Percentiles rank a stretch among this genome's conserved stretches.
Conservation (phyloP, 2,888 invertebrate genomes). For the Antheraea assamensis region DNA sequence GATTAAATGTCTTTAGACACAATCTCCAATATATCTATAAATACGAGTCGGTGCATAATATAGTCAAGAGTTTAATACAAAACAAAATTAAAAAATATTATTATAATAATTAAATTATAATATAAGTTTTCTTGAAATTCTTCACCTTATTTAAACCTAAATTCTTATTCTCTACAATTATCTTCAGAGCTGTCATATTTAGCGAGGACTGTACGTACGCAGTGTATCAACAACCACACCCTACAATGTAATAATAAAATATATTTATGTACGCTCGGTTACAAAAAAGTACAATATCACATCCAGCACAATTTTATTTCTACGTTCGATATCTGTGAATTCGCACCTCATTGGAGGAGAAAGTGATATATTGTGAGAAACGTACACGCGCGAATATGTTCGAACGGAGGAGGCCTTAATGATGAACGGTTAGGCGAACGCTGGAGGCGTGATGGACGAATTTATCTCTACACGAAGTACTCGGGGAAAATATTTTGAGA, state of each 20-base stretch:
- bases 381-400: neutral
- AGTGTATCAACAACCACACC: too few species aligned
- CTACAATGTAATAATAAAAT: neutral
- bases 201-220: too few species aligned
- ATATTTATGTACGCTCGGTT: neutral
- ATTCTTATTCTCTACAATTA: too few species aligned
- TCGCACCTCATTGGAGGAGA: slow-evolving; percentile 20
- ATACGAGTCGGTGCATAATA: too few species aligned
- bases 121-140: too few species aligned
- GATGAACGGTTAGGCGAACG: slow-evolving; percentile 31
- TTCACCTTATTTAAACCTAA: too few species aligned
- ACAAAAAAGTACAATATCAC: neutral
- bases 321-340: neutral
- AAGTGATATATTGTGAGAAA: slow-evolving; percentile 21
- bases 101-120: too few species aligned
- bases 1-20: too few species aligned
- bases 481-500: slow-evolving; percentile 15
- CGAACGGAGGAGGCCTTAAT: slow-evolving; percentile 26
- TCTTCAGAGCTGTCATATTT: too few species aligned
- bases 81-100: too few species aligned
- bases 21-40: too few species aligned
- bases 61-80: too few species aligned
- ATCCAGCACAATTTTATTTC: neutral
- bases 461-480: slow-evolving; percentile 29
- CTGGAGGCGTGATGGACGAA: slow-evolving; percentile 27